phyloP scores from a whole-genome alignment of 2,888 invertebrate species.

The Tanypteryx hageni region DNA sequence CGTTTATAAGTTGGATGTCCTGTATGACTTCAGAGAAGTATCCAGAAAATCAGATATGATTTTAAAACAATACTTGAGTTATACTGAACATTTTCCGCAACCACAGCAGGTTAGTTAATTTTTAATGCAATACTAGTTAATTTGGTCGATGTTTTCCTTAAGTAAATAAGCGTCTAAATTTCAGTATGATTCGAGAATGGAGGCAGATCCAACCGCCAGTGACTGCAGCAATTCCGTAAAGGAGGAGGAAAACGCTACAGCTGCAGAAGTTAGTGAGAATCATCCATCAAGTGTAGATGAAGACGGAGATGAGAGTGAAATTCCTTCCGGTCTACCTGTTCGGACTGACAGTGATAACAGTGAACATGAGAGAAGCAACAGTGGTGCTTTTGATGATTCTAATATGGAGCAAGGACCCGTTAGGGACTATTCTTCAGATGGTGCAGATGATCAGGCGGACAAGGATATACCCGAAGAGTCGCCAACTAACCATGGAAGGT shows the following conservation, averaged over 20 bases:
- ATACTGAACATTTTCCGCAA: slow-evolving; percentile 81
- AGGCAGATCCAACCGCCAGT: slow-evolving; percentile 33
- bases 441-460: slow-evolving; percentile 17
- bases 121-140: not conserved
- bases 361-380: slow-evolving; percentile 49
- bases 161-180: not conserved
- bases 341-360: slow-evolving; percentile 59
- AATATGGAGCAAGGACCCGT: slow-evolving; percentile 6
- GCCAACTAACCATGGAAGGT: not conserved
- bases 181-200: slow-evolving; percentile 47
- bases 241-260: not conserved
- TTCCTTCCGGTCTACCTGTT: slow-evolving; percentile 12
- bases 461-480: not conserved
- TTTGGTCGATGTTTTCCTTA: not conserved
- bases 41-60: slow-evolving; percentile 86
- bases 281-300: slow-evolving; percentile 54
- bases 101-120: slow-evolving; percentile 80
- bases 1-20: slow-evolving; percentile 85
- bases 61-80: slow-evolving; percentile 85
- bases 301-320: slow-evolving; percentile 55
- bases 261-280: slow-evolving; percentile 26
- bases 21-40: slow-evolving; percentile 86
- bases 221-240: slow-evolving; percentile 56
- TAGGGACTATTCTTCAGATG: slow-evolving; percentile 48
- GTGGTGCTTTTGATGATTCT: slow-evolving; percentile 56